Evolutionary conservation across 2,113 vertebrate species (phyloP), one percentile per base, ranked within the genome.

Genomic region (Anolis sagrei): DNA sequence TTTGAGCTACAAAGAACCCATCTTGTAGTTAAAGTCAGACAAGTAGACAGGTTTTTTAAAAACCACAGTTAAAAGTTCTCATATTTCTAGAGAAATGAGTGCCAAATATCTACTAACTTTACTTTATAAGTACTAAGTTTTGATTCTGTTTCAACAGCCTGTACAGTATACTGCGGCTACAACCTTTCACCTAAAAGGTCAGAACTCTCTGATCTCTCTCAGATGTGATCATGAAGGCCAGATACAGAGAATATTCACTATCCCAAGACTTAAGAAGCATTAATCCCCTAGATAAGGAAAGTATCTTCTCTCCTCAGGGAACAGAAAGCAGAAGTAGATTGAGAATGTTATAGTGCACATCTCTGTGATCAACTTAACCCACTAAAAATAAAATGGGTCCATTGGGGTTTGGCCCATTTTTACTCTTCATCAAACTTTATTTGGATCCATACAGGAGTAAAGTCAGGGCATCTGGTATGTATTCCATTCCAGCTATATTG

Each of bases 1-100:
- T 18, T 9, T 54, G 88, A 89, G 84, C 54, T 64, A 27, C 79
- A 87, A 70, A 87, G 61, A 84, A 49, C 14, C 14, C 36, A 82
- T 76, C 62, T 23, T 69, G 76, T 68, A 73, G 68, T 78, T 87
- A 39, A 83, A 83, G 76, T 79, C 39, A 78, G 44, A 76, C 44
- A 64, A 84, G 81, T 18, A 85, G 79, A 76, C 49, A 83, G 82
- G 32, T 34, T 25, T 21, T 77, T 76, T 62, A 54, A 69, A 70
- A 77, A 66, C 27, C 66, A 36, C 62, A 75, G 70, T 69, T 85
- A 68, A 25, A 84, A 83, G 61, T 81, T 51, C 49, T 64, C 72
- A 48, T 4, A 6, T 72, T 80, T 77, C 81, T 70, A 36, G 49
- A 36, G 72, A 19, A n/a, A 77, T 1, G 54, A 10, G 51, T 81